Percentiles rank a stretch among this genome's conserved stretches.
phyloP scores from a whole-genome alignment of 2,113 vertebrate species.

The Phalacrocorax pelagicus region DNA sequence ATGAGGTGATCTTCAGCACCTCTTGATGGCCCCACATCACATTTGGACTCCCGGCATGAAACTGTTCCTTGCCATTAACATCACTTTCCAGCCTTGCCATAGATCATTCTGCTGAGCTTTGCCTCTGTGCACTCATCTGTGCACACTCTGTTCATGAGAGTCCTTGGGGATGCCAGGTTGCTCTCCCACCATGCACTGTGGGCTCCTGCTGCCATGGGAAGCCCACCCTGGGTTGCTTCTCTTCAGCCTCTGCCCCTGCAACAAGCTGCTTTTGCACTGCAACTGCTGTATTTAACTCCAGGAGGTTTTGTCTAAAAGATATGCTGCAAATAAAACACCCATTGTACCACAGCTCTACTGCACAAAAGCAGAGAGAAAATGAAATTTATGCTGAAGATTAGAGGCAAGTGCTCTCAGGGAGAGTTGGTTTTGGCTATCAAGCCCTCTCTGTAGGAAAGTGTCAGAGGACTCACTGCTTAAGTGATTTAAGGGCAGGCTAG shows the following conservation, averaged over 20 bases:
- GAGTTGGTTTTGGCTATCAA: not conserved
- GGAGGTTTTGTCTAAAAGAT: not conserved
- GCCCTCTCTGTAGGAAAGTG: not conserved
- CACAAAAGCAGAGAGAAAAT: not conserved
- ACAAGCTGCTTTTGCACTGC: not conserved
- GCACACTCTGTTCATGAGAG: not conserved
- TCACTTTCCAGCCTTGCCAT: not conserved
- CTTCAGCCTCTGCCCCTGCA: not conserved
- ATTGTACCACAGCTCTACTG: not conserved
- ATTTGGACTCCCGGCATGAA: not conserved
- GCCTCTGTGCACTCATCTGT: not conserved
- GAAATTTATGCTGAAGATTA: not conserved
- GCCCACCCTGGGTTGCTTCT: not conserved
- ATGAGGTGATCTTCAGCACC: not conserved
- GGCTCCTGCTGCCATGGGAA: rapidly evolving
- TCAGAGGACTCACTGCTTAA: not conserved
- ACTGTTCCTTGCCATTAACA: not conserved
- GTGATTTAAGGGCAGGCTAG: not conserved
- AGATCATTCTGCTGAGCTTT: not conserved
- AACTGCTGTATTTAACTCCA: not conserved
- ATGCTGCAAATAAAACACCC: not conserved
- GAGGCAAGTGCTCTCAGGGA: not conserved
- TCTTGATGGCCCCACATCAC: not conserved
- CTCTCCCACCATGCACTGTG: rapidly evolving
- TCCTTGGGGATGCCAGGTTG: not conserved